Evolutionary conservation across 2,797 vertebrate genomes (phyloP).

Genomic region (Pangasius macronema): DNA sequence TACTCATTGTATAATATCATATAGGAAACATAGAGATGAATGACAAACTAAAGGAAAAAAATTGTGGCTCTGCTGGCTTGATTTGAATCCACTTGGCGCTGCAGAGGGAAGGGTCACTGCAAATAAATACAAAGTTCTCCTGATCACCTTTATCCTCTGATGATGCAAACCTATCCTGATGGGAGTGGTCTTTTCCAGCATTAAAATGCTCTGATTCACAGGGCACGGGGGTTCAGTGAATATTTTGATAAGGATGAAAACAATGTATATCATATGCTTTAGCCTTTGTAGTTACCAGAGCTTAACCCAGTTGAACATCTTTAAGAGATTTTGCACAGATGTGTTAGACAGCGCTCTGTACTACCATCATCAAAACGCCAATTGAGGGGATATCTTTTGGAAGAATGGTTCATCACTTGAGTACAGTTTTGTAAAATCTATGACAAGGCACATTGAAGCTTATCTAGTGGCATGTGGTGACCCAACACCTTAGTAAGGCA

Average conservation of each 20-base stretch:
- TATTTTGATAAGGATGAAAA: not conserved
- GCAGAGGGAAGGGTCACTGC: not conserved
- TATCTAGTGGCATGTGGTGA: not conserved
- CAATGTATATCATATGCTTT: not conserved
- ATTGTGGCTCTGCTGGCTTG: not conserved
- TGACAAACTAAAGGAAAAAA: not conserved
- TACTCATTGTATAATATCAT: not conserved
- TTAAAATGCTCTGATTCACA: not conserved
- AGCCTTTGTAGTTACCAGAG: not conserved
- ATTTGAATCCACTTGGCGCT: not conserved
- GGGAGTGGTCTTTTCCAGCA: not conserved
- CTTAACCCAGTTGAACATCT: no score
- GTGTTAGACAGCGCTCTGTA: not conserved
- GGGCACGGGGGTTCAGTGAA: not conserved
- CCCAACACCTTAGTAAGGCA: not conserved
- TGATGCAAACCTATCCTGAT: not conserved
- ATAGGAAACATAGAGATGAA: not conserved
- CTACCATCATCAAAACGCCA: not conserved
- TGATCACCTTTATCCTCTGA: not conserved
- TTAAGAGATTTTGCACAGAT: not conserved
- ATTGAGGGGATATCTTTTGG: not conserved
- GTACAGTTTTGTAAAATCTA: not conserved
- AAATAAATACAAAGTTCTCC: constrained; percentile 6
- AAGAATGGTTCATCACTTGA: not conserved
- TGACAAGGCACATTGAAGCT: not conserved